Percentiles rank a stretch among this genome's conserved stretches.
Evolutionary conservation across 2,888 invertebrate genomes (phyloP).

Genomic region (Timema cristinae): DNA sequence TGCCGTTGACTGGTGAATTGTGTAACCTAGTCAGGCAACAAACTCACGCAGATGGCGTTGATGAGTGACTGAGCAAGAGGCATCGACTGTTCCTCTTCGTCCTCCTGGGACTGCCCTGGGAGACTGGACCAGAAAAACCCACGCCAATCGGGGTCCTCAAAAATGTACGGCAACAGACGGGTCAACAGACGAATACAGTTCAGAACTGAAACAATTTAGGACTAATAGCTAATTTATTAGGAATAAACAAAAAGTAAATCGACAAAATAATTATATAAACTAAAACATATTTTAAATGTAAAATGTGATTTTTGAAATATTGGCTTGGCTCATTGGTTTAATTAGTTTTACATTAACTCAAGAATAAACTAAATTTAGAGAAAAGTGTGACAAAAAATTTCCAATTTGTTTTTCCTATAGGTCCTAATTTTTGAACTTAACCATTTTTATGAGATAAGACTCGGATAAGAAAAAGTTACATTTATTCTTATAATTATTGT

Average conservation of each 20-base stretch:
- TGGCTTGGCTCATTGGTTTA: neutral
- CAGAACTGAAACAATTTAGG: slow-evolving; percentile 59
- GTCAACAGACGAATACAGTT: slow-evolving; percentile 93
- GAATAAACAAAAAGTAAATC: neutral
- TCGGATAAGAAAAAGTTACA: too few relatives aligned
- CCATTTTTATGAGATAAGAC: too few relatives aligned
- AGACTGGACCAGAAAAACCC: slow-evolving; percentile 98
- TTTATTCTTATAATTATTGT: too few relatives aligned
- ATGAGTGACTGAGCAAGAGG: slow-evolving; percentile 92
- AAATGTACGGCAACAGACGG: slow-evolving; percentile 91
- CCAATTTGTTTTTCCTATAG: too few relatives aligned
- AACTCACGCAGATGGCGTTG: slow-evolving; percentile 84
- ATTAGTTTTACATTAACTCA: neutral
- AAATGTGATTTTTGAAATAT: neutral
- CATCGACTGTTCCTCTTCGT: slow-evolving; percentile 60
- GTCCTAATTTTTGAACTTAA: too few relatives aligned
- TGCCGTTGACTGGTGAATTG: neutral
- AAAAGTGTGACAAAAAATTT: too few relatives aligned
- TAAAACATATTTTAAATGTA: neutral
- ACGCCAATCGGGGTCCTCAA: slow-evolving; percentile 97
- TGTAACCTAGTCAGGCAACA: neutral
- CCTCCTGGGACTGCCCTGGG: slow-evolving; percentile 64
- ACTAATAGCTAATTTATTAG: neutral
- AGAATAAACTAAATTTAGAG: neutral
- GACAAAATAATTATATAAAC: too few relatives aligned